phyloP scores from a whole-genome alignment of 1,140 invertebrate species.

The Lepidotrigona ventralis region DNA sequence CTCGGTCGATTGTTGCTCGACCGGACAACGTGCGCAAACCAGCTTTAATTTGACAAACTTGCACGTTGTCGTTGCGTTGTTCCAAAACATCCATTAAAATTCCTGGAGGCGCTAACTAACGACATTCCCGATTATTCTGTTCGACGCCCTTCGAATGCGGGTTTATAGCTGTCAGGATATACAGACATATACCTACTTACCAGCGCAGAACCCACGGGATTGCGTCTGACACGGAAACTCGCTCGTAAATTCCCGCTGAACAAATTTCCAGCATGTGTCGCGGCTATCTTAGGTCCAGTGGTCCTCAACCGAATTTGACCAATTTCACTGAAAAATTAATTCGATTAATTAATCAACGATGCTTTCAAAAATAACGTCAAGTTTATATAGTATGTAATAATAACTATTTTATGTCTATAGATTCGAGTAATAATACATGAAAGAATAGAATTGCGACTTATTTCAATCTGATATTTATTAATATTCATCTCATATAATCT shows the following conservation, averaged over 20 bases:
- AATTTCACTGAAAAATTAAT: not conserved
- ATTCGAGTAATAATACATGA: not conserved
- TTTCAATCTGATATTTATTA: too few species aligned
- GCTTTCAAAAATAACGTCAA: not conserved
- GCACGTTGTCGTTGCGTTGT: slow-evolving; percentile 18
- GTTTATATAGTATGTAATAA: not conserved
- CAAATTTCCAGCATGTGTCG: slow-evolving; percentile 74
- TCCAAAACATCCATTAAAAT: slow-evolving; percentile 66
- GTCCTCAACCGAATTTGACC: slow-evolving; percentile 53
- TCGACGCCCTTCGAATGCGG: slow-evolving; percentile 60
- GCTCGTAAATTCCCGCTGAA: slow-evolving; percentile 73
- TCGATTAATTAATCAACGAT: not conserved
- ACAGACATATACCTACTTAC: slow-evolving; percentile 64
- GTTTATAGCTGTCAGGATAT: slow-evolving; percentile 66
- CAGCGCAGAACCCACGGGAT: slow-evolving; percentile 63
- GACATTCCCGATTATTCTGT: slow-evolving; percentile 66
- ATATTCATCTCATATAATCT: too few species aligned
- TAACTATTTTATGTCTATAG: not conserved
- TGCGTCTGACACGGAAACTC: slow-evolving; percentile 71
- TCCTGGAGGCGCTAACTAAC: slow-evolving; percentile 65
- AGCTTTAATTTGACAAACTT: slow-evolving; percentile 40
- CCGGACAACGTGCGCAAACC: not conserved
- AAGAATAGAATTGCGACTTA: too few species aligned
- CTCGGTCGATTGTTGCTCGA: not conserved
- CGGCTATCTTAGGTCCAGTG: slow-evolving; percentile 66